Evolutionary conservation across 2,797 vertebrate genomes (phyloP), one percentile per base, ranked within the genome.

Genomic region (Sebastes baramenuke): DNA sequence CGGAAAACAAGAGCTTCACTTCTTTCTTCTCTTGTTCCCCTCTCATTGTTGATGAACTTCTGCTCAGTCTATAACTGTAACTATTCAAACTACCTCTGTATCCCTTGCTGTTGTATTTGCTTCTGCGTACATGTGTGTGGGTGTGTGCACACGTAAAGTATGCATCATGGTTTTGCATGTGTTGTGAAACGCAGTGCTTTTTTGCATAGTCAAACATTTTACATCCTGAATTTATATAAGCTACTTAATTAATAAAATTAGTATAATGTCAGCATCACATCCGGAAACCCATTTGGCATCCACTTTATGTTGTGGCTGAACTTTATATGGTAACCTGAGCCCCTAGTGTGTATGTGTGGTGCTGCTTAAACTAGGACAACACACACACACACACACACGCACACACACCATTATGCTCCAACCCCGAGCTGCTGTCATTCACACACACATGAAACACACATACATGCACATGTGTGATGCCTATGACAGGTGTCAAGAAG

Each of bases 21-120:
- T 79, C 71, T 78, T 29, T 67, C 22, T 58, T 77, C 77, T 77
- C 30, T 67, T 34, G 65, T 81, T 77, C 64, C 59, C 20, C 25
- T 79, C 46, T 75, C 29, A 29, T 29, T 75, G 68, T 74, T 72
- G 25, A 62, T 77, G 49, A 60, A 78, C 71, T 38, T 72, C 56
- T 84, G 55, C 18, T 75, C 6, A n/a, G 12, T 55, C 46, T 56
- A 30, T 56, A 62, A 70, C 42, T 27, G 13, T 22, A 18, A 46
- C 30, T 69, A 29, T 73, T 70, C 32, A 73, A 46, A 74, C 14
- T 7, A 67, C 25, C 58, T 75, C 42, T 38, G 3, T 30, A 14
- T 20, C 24, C 36, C 8, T 32, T 73, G 49, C 60, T 75, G 11
- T 32, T 16, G 8, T 61, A 4, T 67, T 4, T 72, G 38, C 5